Conservation (phyloP, 2,888 invertebrate species). For the Elmis aenea region DNA sequence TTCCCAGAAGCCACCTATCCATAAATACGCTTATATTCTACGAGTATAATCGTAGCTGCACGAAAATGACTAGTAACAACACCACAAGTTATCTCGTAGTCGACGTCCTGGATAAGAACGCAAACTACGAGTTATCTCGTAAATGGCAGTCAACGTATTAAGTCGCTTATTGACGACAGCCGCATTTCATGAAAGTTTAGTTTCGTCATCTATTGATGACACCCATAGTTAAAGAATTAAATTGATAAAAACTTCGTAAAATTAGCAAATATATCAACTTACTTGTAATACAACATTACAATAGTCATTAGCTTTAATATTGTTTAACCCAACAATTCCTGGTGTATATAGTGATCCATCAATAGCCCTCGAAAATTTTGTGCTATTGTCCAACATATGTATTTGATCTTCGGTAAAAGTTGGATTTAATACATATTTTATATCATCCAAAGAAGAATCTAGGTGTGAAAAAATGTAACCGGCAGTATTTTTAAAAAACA, state of each 20-base stretch:
- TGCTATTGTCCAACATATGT: slow-evolving; percentile 68
- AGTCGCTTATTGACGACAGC: too few species aligned
- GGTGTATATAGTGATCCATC: slow-evolving; percentile 96
- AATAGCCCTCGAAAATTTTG: slow-evolving; percentile 88
- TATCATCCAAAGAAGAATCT: slow-evolving; percentile 96
- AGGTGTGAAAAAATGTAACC: slow-evolving; percentile 28
- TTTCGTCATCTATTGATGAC: too few species aligned
- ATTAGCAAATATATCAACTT: slow-evolving; percentile 27
- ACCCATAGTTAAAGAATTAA: too few species aligned
- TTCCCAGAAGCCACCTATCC: too few species aligned
- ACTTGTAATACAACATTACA: slow-evolving; percentile 98
- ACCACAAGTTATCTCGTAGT: too few species aligned
- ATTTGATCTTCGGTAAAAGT: slow-evolving; percentile 87
- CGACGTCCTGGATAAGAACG: too few species aligned
- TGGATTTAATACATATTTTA: slow-evolving; percentile 97
- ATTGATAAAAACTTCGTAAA: not conserved
- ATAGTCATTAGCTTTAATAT: slow-evolving; percentile 99
- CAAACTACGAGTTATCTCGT: too few species aligned
- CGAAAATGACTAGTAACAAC: too few species aligned
- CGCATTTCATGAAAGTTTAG: too few species aligned
- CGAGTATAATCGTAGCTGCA: too few species aligned
- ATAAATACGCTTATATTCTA: too few species aligned
- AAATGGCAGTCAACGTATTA: too few species aligned
- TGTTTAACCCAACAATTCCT: slow-evolving; percentile 96
- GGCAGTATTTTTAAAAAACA: slow-evolving; percentile 1